Conservation (phyloP, 1,140 invertebrate genomes). For the Zaprionus inermis region DNA sequence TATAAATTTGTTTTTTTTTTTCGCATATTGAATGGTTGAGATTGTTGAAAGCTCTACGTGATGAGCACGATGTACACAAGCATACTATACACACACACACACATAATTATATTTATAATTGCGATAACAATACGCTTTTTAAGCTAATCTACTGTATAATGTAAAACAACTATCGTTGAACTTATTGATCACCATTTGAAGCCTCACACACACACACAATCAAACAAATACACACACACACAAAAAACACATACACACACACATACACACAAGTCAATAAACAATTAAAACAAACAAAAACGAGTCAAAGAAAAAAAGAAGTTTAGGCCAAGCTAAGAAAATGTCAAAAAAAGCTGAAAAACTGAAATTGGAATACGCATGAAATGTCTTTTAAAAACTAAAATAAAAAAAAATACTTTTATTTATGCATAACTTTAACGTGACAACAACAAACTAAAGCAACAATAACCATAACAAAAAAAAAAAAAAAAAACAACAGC, state of each 20-base stretch:
- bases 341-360: constrained; percentile 11
- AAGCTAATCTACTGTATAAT: constrained; percentile 38
- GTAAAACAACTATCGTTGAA: constrained; percentile 41
- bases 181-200: constrained; percentile 42
- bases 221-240: constrained; percentile 12
- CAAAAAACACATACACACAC: constrained; percentile 16
- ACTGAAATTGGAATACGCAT: constrained; percentile 5
- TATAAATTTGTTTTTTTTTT: no score
- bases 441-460: background rate
- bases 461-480: constrained; percentile 1
- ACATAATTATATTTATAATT: constrained; percentile 23
- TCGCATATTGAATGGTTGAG: no score
- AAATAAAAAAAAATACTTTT: constrained; percentile 1
- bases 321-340: constrained; percentile 3
- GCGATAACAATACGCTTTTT: constrained; percentile 46
- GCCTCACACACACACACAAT: constrained; percentile 25
- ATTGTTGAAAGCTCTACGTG: constrained; percentile 22
- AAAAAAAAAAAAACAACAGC: constrained; percentile 2
- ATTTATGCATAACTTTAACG: constrained; percentile 12
- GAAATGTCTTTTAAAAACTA: constrained; percentile 9
- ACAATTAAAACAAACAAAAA: constrained; percentile 17
- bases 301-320: constrained; percentile 4
- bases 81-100: background rate
- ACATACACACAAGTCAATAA: constrained; percentile 25
- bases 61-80: background rate